Base-by-base conservation (phyloP, 2,888 invertebrate species). In the Euspilapteryx auroguttella region DNA sequence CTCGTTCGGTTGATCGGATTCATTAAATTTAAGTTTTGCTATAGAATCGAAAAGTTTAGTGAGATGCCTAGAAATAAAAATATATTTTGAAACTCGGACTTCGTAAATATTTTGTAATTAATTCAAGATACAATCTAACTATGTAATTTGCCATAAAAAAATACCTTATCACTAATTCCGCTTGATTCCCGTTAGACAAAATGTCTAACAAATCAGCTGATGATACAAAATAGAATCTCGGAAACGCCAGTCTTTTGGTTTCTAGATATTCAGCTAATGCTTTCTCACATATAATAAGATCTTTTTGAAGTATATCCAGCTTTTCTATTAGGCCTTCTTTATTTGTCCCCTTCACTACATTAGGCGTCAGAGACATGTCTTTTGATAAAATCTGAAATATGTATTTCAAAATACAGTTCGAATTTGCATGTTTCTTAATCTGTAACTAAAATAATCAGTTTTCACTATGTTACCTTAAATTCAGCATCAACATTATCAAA, bases 11-110 rank as follows among this genome's bases (percentile, higher is more conserved):
- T 79, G 78, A 27, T 78, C 79, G 32, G 78, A 78, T 33, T 79
- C 78, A 34, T 80, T 79, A 45, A 97, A 95, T 49, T 87, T 86
- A 21, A 97, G 66, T 45, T 82, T 84, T 1, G 95, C 93, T 63
- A 97, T 89, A 1, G 95, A 94, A 73, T 97, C 96, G 56, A 97
- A 97, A 24, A 97, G 71, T 65, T 97, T 97, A 1, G 94, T 94
- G 44, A 97, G 76, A 66, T 97, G 97, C 47, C 90, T 91, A 37
- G 31, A 63, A 57, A 35, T 4, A 14, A 31, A 30, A 32, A 25
- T 31, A 6, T 5, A 23, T 17, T 26, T 20, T 27, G 3, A 25
- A 25, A 8, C 50, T 14, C 14, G 7, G 5, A n/a, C n/a, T n/a
- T n/a, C n/a, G n/a, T n/a, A n/a, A n/a, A n/a, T n/a, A n/a, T n/a